These are phyloP conservation scores for Mylabris sibirica DNA, from an alignment of 2,888 invertebrate genomes.

Conservation along the genomic window DNA sequence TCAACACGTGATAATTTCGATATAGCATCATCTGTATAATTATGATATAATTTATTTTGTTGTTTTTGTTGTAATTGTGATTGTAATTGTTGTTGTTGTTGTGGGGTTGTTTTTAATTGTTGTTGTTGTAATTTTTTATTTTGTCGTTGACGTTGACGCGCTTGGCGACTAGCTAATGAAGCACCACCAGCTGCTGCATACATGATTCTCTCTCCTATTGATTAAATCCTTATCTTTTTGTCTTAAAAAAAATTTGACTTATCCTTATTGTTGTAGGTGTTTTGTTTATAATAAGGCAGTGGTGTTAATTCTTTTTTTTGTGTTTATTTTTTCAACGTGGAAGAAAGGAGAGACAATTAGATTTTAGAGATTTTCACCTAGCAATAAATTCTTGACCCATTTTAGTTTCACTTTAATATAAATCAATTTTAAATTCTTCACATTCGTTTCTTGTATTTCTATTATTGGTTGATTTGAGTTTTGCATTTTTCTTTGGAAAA, in stretches of 20 bases:
- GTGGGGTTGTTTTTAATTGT: slow-evolving; percentile 55
- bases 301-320: neutral
- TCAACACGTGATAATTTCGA: slow-evolving; percentile 65
- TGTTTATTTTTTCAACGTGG: neutral
- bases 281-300: slow-evolving; percentile 1
- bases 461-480: neutral
- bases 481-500: neutral
- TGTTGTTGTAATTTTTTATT: slow-evolving; percentile 63
- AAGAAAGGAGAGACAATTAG: neutral
- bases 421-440: neutral
- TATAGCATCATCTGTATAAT: slow-evolving; percentile 59
- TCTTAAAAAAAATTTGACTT: no score
- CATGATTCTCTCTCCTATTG: slow-evolving; percentile 62
- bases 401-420: slow-evolving; percentile 10
- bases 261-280: neutral
- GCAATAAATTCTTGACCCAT: neutral
- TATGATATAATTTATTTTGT: slow-evolving; percentile 64
- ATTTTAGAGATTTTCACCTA: neutral
- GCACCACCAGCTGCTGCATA: slow-evolving; percentile 91
- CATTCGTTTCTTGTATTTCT: neutral
- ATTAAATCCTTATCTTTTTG: no score
- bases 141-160: slow-evolving; percentile 67
- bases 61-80: slow-evolving; percentile 59
- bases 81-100: slow-evolving; percentile 59
- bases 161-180: slow-evolving; percentile 84